A percentile compares a stretch with the other conserved stretches of the same genome.
Conservation (phyloP, 2,888 invertebrate species). For the Erebia palarica region DNA sequence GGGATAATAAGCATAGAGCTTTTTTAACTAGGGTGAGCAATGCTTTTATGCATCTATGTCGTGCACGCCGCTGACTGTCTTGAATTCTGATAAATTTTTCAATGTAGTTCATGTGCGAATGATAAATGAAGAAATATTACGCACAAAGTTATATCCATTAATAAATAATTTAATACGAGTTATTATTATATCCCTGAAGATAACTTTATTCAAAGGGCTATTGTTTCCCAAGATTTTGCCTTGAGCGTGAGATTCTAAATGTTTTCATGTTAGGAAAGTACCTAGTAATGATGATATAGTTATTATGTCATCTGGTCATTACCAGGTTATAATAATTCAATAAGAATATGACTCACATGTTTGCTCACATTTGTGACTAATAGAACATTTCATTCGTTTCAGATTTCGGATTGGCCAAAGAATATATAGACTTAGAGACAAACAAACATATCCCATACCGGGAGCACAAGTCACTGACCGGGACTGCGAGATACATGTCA, state of each 20-base stretch:
- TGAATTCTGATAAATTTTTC: no score
- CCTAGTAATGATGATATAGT: neutral
- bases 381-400: conserved; percentile 54
- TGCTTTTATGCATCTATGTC: no score
- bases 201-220: neutral
- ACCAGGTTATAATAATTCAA: neutral
- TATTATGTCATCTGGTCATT: neutral
- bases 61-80: no score
- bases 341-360: neutral
- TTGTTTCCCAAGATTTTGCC: neutral
- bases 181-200: neutral
- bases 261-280: neutral
- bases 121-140: no score
- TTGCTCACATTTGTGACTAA: conserved; percentile 1
- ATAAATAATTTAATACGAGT: no score
- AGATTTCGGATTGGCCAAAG: conserved; percentile 99
- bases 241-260: neutral
- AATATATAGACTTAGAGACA: conserved; percentile 99
- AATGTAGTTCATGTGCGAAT: no score
- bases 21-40: no score
- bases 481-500: conserved; percentile 99
- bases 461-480: conserved; percentile 99
- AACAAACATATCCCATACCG: conserved; percentile 99
- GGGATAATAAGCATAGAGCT: no score
- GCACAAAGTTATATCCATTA: no score